Percentiles rank a stretch among this genome's conserved stretches.
phyloP scores from a whole-genome alignment of 2,113 vertebrate species.

The Mus pahari region DNA sequence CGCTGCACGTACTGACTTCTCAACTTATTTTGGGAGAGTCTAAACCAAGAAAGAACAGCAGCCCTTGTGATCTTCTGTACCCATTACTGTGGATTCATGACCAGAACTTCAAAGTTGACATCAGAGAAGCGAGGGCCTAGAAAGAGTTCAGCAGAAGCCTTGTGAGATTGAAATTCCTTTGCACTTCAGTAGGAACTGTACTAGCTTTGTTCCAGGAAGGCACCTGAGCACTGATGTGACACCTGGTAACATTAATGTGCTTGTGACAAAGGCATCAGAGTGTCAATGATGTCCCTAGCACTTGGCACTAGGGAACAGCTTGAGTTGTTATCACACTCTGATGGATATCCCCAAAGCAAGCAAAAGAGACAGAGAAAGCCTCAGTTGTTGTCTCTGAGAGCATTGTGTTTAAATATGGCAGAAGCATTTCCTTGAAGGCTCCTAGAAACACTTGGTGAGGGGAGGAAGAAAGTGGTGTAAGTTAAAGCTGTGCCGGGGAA shows the following conservation, averaged over 20 bases:
- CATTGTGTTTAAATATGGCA: neutral
- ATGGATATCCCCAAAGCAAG: neutral
- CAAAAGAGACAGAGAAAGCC: neutral
- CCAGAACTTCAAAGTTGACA: neutral
- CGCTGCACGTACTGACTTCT: neutral
- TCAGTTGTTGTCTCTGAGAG: neutral
- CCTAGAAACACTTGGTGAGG: constrained; percentile 11
- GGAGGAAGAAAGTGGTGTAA: neutral
- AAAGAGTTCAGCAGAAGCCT: neutral
- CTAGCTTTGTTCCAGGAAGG: neutral
- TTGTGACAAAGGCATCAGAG: too few relatives aligned
- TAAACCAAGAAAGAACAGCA: neutral
- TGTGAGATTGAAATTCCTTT: neutral
- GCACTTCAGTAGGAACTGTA: neutral
- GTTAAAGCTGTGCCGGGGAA: constrained; percentile 36
- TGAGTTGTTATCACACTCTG: neutral
- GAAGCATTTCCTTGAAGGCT: neutral
- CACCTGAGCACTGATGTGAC: neutral
- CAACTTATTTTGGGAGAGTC: neutral
- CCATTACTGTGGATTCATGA: neutral
- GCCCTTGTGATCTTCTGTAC: neutral
- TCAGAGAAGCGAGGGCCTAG: neutral
- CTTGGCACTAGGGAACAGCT: constrained; percentile 10
- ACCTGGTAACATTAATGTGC: neutral
- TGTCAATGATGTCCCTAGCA: neutral